Conservation (phyloP, 2,797 vertebrate species). For the Gymnothorax javanicus region DNA sequence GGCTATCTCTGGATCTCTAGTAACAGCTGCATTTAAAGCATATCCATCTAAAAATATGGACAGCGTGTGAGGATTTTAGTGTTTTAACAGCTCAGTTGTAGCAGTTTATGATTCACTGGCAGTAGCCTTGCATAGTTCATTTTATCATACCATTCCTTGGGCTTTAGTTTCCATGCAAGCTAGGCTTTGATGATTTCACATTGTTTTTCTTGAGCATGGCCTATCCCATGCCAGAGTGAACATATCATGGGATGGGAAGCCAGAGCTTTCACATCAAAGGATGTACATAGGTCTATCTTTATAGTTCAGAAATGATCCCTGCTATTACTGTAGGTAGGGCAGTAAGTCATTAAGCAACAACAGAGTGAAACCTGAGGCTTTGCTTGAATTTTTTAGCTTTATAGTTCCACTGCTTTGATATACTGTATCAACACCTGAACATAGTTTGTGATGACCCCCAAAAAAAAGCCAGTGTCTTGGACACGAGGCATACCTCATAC, state of each 20-base stretch:
- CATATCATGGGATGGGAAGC: neutral
- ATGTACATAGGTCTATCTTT: neutral
- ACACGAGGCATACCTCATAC: neutral
- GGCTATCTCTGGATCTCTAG: neutral
- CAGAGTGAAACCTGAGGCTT: neutral
- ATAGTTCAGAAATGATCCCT: neutral
- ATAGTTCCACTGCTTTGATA: neutral
- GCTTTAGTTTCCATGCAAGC: conserved; percentile 1
- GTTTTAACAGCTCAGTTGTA: neutral
- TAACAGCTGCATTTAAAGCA: neutral
- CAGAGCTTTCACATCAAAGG: neutral
- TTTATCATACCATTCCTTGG: neutral
- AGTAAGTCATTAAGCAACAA: neutral
- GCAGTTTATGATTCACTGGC: neutral
- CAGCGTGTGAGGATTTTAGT: neutral
- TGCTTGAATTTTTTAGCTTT: neutral
- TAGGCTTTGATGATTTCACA: neutral
- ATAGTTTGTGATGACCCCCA: neutral
- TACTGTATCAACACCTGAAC: neutral
- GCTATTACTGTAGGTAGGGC: neutral
- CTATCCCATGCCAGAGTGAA: neutral
- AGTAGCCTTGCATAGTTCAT: neutral
- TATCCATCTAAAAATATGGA: neutral
- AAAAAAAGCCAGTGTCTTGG: neutral
- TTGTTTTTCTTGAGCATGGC: neutral